These are phyloP conservation scores for Himalopsyche kuldschensis DNA, from an alignment of 2,888 invertebrate species.

Conservation along the genomic window DNA sequence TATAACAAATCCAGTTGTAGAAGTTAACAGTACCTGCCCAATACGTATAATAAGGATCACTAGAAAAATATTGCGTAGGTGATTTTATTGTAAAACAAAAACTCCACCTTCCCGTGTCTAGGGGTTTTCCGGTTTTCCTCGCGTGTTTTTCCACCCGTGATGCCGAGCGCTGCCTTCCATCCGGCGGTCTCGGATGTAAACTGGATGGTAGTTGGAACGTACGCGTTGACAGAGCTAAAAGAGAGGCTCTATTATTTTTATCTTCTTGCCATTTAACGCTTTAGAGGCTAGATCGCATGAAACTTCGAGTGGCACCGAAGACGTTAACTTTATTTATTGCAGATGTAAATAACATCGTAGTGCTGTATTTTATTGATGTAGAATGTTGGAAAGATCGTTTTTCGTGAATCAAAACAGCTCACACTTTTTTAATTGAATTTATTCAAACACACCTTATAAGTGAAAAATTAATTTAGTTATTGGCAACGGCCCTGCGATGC, in stretches of 20 bases:
- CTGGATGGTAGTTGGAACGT: not conserved
- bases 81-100: not conserved
- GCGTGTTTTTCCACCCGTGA: not conserved
- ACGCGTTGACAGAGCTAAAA: not conserved
- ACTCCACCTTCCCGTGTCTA: not conserved
- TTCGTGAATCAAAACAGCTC: too few species aligned
- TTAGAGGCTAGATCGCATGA: not conserved
- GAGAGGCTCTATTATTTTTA: not conserved
- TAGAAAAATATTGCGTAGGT: too few species aligned
- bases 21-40: too few species aligned
- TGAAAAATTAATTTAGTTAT: too few species aligned
- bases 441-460: too few species aligned
- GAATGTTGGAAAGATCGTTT: too few species aligned
- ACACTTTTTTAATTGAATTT: too few species aligned
- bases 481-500: conserved; percentile 31
- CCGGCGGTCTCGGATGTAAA: not conserved
- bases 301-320: not conserved
- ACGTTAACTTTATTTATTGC: not conserved
- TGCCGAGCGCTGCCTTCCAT: not conserved
- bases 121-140: not conserved
- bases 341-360: too few species aligned
- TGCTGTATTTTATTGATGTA: too few species aligned
- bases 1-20: too few species aligned
- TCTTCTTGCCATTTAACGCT: not conserved
- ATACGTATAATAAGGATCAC: too few species aligned